These are phyloP conservation scores for Rhogogaster chlorosoma DNA, from an alignment of 2,888 invertebrate species.

Conservation along the genomic window DNA sequence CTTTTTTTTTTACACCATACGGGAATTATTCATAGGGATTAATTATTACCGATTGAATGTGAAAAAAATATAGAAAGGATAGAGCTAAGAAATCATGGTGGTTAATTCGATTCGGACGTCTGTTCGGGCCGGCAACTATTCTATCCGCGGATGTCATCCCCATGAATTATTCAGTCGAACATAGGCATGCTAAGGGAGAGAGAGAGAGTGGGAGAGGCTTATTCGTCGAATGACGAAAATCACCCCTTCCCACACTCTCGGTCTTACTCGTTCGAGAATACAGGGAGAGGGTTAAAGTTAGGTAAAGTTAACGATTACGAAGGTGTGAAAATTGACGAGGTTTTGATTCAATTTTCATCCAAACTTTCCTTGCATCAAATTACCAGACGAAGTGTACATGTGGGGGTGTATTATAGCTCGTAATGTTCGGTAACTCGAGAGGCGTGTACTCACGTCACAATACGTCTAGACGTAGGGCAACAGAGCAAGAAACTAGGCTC, in stretches of 20 bases:
- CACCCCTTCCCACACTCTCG: not conserved
- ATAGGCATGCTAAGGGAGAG: not conserved
- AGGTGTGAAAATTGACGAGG: not conserved
- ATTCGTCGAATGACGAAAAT: not conserved
- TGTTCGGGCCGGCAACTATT: conserved; percentile 24
- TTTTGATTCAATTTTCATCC: not conserved
- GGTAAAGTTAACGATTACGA: not conserved
- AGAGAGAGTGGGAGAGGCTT: not conserved
- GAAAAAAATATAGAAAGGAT: not conserved
- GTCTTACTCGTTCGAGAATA: not conserved
- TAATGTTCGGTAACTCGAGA: not conserved
- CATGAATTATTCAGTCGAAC: conserved; percentile 26
- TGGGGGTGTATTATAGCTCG: not conserved
- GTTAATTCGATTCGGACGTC: conserved; percentile 28
- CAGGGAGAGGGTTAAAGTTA: not conserved
- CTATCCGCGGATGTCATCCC: conserved; percentile 14
- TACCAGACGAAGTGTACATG: not conserved
- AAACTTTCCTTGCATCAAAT: not conserved
- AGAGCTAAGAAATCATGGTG: not conserved
- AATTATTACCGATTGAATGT: not conserved
- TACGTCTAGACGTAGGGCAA: conserved; percentile 21
- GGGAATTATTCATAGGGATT: not conserved
- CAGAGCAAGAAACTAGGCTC: conserved; percentile 53
- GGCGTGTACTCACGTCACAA: not conserved
- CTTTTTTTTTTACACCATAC: too few relatives aligned